Evolutionary conservation across 37 sponge, comb jelly and placozoan genomes (phyloP).

Genomic region (Beroe forskalii): DNA sequence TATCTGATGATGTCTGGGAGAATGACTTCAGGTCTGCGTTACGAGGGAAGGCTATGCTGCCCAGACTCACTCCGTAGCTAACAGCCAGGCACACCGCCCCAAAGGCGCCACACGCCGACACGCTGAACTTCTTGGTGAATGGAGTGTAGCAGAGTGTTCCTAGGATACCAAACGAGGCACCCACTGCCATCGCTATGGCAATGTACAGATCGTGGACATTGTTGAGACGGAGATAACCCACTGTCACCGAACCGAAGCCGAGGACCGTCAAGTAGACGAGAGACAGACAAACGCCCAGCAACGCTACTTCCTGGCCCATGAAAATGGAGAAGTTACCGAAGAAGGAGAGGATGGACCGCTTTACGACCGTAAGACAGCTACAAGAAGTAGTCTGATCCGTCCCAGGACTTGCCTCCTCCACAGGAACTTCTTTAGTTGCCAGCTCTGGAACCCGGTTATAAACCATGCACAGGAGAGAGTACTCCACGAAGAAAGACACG

Average conservation of each 20-base stretch:
- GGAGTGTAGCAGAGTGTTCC: slow-evolving; percentile 25
- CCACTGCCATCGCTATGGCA: not conserved
- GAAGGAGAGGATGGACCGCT: not conserved
- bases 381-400: not conserved
- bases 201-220: slow-evolving; percentile 69
- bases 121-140: slow-evolving; percentile 31
- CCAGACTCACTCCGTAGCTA: not conserved
- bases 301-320: slow-evolving; percentile 72
- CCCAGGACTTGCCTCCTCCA: not conserved
- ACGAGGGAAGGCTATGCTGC: not conserved
- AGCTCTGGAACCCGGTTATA: slow-evolving; percentile 81
- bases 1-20: not conserved
- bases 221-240: slow-evolving; percentile 84
- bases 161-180: slow-evolving; percentile 22
- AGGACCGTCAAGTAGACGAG: slow-evolving; percentile 92
- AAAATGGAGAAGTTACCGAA: slow-evolving; percentile 69
- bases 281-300: slow-evolving; percentile 73
- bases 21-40: not conserved
- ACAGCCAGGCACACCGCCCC: slow-evolving; percentile 19
- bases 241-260: slow-evolving; percentile 86
- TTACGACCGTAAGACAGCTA: not conserved
- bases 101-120: not conserved
- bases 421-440: slow-evolving; percentile 70
- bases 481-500: slow-evolving; percentile 89
- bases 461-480: slow-evolving; percentile 74